Evolutionary conservation across 2,113 vertebrate genomes (phyloP).

Genomic region (Lophochroa leadbeateri): DNA sequence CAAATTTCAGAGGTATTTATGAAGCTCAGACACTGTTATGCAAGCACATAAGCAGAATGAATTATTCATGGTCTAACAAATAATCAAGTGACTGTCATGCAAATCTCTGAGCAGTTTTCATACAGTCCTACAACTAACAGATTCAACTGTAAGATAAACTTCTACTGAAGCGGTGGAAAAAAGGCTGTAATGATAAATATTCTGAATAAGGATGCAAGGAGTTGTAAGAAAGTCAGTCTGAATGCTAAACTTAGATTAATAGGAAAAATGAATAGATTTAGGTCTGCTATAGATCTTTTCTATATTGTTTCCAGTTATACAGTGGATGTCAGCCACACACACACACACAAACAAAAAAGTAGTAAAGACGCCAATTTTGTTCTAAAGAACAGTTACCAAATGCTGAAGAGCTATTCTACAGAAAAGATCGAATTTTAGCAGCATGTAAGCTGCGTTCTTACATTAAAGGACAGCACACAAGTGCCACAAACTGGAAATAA

Average conservation of each 20-base stretch:
- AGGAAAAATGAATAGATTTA: background rate
- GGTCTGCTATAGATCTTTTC: background rate
- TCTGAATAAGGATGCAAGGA: background rate
- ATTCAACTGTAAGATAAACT: background rate
- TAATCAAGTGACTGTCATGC: background rate
- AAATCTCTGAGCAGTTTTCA: background rate
- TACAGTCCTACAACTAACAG: background rate
- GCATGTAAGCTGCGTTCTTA: background rate
- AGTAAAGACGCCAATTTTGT: background rate
- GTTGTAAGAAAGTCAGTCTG: background rate
- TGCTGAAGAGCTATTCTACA: background rate
- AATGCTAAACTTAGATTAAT: background rate
- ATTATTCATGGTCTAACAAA: background rate
- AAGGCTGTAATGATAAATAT: background rate
- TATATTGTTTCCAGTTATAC: background rate
- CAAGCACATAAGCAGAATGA: background rate
- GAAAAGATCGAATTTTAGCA: background rate
- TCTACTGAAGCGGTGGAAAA: background rate
- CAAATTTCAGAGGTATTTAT: background rate
- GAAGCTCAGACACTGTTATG: background rate
- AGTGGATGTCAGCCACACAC: background rate
- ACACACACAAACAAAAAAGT: background rate
- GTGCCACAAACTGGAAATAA: background rate
- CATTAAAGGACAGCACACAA: background rate
- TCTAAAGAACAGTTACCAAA: background rate